Evolutionary conservation across 1,140 invertebrate species (phyloP).

Genomic region (Drosophila bocqueti): DNA sequence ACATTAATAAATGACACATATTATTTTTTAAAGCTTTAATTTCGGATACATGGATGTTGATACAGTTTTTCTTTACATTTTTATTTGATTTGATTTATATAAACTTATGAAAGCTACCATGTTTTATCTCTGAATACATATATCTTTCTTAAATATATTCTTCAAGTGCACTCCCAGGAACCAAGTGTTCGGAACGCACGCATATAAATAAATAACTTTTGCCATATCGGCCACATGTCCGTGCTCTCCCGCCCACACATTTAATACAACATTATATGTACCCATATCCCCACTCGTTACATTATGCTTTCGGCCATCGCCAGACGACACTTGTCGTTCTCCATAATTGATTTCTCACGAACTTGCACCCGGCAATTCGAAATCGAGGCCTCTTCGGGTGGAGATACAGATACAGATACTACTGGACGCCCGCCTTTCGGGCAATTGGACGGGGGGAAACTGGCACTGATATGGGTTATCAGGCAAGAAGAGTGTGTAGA

Average conservation of each 20-base stretch:
- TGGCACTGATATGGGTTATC: constrained; percentile 48
- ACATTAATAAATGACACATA: too few relatives aligned
- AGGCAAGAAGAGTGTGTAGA: constrained; percentile 1
- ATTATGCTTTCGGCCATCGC: constrained; percentile 20
- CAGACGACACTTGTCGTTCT: constrained; percentile 28
- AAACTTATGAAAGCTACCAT: not conserved
- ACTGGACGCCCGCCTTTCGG: not conserved
- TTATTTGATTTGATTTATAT: not conserved
- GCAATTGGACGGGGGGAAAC: not conserved
- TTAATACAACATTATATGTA: constrained; percentile 24
- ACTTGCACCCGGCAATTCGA: constrained; percentile 40
- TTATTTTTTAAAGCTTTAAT: too few relatives aligned
- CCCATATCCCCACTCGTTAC: not conserved
- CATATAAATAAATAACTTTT: constrained; percentile 39
- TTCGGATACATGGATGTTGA: too few relatives aligned
- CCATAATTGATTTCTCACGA: constrained; percentile 76
- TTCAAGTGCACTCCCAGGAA: constrained; percentile 36
- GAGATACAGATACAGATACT: not conserved
- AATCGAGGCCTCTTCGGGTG: constrained; percentile 28
- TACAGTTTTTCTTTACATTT: too few relatives aligned
- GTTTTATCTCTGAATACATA: not conserved
- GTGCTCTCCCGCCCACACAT: constrained; percentile 50
- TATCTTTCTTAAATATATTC: too few relatives aligned
- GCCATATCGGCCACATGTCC: constrained; percentile 60
- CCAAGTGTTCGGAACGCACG: constrained; percentile 5